Evolutionary conservation across 2,113 vertebrate species (phyloP), one percentile per base, ranked within the genome.

Genomic region (Bufo gargarizans): DNA sequence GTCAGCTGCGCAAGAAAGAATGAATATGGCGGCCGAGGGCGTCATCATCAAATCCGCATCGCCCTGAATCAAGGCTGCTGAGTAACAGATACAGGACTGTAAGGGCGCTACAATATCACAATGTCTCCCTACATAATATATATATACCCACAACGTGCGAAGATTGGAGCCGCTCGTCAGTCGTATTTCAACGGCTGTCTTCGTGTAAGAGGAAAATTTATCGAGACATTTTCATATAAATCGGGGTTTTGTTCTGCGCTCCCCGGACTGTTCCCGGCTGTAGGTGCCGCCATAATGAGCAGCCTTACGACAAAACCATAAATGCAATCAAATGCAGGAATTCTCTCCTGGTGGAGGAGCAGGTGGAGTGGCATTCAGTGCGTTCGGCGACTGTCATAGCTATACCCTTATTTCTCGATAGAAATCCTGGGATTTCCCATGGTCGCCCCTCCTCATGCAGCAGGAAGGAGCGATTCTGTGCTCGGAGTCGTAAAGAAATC

Each of bases 171-270:
- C 72, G 22, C 16, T 17, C 45, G 43, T 49, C 72, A 1, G 22
- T 76, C 72, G 47, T 3, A 4, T 16, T 19, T 33, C 19, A 11
- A 10, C 71, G 72, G 16, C 72, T 50, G 72, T 61, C 53, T 17
- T 13, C 33, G 45, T 43, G 5, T 61, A 61, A 81, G 22, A 2
- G 55, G 56, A 20, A 61, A 20, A 58, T 58, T 59, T 22, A 81
- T 45, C 19, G 33, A 55, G 77, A 78, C 50, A 56, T 76, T 76
- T 76, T 76, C 72, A 76, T 76, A 76, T 76, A 76, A 76, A 74
- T 74, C 43, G 0, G 71, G 71, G 71, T 47, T 50, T 76, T 76
- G 49, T 45, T 76, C 20, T 45, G 45, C 72, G 50, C 49, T 76
- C 19, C 49, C 7, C 19, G 77, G 77, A 78, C 56, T 78, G 4